Evolutionary conservation across 2,888 invertebrate species (phyloP).

Genomic region (Nasonia oneida): DNA sequence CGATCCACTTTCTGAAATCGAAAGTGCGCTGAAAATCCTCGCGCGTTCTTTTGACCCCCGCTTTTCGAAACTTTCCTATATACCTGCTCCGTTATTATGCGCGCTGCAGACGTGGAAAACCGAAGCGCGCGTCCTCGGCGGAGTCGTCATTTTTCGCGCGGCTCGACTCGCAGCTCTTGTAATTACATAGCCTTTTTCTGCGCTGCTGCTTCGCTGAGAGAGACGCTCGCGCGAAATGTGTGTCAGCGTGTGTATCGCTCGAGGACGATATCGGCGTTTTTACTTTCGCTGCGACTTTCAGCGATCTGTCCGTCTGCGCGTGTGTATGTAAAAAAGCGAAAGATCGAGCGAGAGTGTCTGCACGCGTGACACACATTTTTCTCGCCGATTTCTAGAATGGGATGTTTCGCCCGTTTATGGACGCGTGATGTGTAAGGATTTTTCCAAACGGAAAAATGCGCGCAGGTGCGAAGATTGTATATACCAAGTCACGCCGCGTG

Average conservation of each 20-base stretch:
- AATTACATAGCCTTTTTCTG: constrained; percentile 26
- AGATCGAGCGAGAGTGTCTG: not conserved
- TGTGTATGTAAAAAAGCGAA: not conserved
- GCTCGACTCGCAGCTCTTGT: not conserved
- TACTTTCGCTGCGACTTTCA: constrained; percentile 53
- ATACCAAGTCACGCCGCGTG: not conserved
- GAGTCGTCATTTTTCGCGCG: constrained; percentile 9
- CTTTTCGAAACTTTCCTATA: too few species aligned
- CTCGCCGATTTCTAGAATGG: not conserved
- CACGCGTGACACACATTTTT: not conserved
- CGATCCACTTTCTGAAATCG: constrained; percentile 22
- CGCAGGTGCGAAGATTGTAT: not conserved
- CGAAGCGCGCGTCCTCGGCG: not conserved
- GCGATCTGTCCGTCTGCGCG: not conserved
- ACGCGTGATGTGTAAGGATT: not conserved
- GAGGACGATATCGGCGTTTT: constrained; percentile 45
- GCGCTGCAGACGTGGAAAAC: not conserved
- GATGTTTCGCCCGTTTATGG: not conserved
- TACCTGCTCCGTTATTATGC: not conserved
- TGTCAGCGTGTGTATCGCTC: constrained; percentile 45
- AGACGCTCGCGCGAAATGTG: constrained; percentile 35
- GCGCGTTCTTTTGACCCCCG: not conserved
- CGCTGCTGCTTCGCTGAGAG: not conserved
- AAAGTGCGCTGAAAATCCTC: constrained; percentile 9
- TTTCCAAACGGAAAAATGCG: not conserved